Base-by-base conservation (phyloP, 2,888 invertebrate species). In the Elmis aenea region DNA sequence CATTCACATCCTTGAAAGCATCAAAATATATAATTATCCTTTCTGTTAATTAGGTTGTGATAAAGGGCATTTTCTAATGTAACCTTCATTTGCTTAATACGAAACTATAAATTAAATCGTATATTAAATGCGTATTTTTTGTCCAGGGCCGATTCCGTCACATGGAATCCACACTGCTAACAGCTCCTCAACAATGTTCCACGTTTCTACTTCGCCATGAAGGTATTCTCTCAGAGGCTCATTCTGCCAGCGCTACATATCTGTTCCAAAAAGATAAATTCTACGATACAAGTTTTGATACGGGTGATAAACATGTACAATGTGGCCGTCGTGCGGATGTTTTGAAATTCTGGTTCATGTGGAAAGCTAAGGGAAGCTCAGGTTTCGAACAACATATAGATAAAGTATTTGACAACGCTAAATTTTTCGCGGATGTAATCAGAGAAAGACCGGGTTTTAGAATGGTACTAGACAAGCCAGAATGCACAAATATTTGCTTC, bases 281-380 rank as follows among this genome's bases (percentile, higher is more conserved):
- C 62, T 92, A 92, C 66, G 87, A 91, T 60, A 85, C 85, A 1
- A 70, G 75, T 5, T 88, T 78, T 57, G 89, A 89, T 54, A 85
- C 83, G 1, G 91, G 91, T 0, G 91, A 91, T 61, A 95, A 95
- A 61, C 91, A 94, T 54, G 83, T 97, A 22, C 96, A 97, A 63
- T 97, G 96, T 62, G 96, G 96, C 0, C 77, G 97, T 1, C 79
- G 93, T 52, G 95, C 92, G 1, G 96, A 97, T 63, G 90, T 95
- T 5, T 76, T 95, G 43, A 97, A 97, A 67, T 87, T 96, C 64
- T 97, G 96, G 96, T 84, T 93, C 61, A 93, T 94, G 91, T 96
- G 96, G 96, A 90, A 94, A 59, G 92, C 95, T 3, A 95, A 95
- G 67, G 89, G 90, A 1, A 81, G 79, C 0, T 69, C 70, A 26